Evolutionary conservation across 2,888 invertebrate species (phyloP).

Genomic region (Eledona agricola): DNA sequence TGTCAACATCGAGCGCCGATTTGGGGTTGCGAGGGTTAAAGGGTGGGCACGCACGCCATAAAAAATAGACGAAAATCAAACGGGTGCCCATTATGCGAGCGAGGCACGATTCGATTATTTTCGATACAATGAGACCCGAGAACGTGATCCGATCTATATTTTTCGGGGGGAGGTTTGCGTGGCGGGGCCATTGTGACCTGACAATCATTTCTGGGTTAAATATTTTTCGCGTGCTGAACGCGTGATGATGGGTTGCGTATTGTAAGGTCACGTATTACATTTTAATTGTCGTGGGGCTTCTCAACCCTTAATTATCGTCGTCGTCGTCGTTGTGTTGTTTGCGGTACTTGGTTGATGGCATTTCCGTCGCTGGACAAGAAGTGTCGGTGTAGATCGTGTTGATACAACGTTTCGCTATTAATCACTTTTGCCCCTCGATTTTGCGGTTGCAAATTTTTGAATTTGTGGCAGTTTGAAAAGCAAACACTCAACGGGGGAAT

Average conservation of each 20-base stretch:
- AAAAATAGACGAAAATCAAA: constrained; percentile 17
- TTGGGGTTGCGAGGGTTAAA: constrained; percentile 38
- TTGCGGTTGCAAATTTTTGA: no score
- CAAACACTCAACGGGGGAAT: no score
- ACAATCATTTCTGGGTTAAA: constrained; percentile 52
- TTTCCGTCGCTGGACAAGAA: no score
- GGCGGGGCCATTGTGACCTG: constrained; percentile 16
- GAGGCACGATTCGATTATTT: constrained; percentile 37
- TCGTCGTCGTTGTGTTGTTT: no score
- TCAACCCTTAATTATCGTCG: no score
- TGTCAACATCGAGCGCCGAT: constrained; percentile 50
- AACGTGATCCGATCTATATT: constrained; percentile 43
- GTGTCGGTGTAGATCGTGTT: no score
- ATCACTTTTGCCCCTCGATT: no score
- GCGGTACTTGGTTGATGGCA: no score
- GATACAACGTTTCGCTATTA: no score
- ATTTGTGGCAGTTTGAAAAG: no score
- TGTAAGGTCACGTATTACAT: no score
- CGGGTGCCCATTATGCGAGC: constrained; percentile 22
- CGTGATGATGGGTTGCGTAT: constrained; percentile 41
- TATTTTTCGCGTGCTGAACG: constrained; percentile 48
- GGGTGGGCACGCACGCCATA: constrained; percentile 2
- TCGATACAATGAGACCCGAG: constrained; percentile 26
- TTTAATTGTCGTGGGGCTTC: no score
- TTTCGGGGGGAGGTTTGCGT: constrained; percentile 8